These are phyloP conservation scores for Mareca strepera DNA, from an alignment of 2,797 vertebrate species.

Conservation along the genomic window DNA sequence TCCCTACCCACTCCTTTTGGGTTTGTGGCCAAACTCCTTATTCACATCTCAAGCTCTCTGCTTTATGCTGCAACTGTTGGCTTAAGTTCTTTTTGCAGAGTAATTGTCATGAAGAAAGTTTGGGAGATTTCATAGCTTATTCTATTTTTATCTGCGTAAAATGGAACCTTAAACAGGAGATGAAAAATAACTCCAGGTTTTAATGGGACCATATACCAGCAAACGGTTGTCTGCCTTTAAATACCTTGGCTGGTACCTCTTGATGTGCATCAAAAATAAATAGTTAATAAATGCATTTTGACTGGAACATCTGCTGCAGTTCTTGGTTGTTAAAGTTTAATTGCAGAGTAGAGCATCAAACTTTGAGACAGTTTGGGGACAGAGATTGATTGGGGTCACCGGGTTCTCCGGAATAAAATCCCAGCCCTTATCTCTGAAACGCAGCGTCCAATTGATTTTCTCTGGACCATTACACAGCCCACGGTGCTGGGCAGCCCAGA, in stretches of 20 bases:
- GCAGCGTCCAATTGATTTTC: conserved; percentile 91
- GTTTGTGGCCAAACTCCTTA: too few species aligned
- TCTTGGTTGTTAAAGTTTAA: conserved; percentile 82
- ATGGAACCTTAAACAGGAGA: not conserved
- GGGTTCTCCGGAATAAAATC: conserved; percentile 82
- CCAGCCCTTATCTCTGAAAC: conserved; percentile 86
- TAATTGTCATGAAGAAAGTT: not conserved
- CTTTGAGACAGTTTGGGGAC: conserved; percentile 82
- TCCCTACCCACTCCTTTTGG: too few species aligned
- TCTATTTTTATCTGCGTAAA: conserved; percentile 37
- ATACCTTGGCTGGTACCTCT: not conserved
- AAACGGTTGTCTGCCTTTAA: conserved; percentile 7
- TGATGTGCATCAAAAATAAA: conserved; percentile 70
- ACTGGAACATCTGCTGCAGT: conserved; percentile 88
- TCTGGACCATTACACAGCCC: conserved; percentile 89
- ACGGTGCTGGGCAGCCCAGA: conserved; percentile 22
- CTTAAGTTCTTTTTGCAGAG: not conserved
- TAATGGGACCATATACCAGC: conserved; percentile 3
- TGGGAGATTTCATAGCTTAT: not conserved
- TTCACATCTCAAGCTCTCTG: not conserved
- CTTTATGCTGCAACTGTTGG: not conserved
- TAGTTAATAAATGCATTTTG: conserved; percentile 79
- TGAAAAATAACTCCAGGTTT: conserved; percentile 26
- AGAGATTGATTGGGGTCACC: conserved; percentile 93
- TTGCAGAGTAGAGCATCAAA: conserved; percentile 79